Conservation (phyloP, 2,797 vertebrate genomes). For the Myotis daubentonii region DNA sequence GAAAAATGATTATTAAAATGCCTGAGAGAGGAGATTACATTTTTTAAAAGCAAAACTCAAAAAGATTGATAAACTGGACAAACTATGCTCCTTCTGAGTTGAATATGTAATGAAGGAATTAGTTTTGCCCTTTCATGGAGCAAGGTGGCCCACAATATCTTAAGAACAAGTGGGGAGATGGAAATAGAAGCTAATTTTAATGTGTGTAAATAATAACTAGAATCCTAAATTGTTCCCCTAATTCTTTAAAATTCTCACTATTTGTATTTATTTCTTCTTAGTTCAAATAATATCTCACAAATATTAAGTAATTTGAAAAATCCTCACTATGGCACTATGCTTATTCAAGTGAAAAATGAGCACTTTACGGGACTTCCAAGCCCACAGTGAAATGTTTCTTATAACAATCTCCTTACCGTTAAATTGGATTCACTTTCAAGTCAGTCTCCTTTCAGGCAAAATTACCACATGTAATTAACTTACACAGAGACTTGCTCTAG, state of each 20-base stretch:
- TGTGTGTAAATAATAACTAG: constrained; percentile 58
- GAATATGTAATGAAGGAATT: constrained; percentile 55
- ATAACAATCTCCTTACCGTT: constrained; percentile 82
- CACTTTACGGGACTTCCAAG: constrained; percentile 82
- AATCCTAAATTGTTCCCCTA: constrained; percentile 59
- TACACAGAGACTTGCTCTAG: constrained; percentile 78
- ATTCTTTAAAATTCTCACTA: neutral
- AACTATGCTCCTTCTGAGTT: neutral
- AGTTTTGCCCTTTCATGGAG: constrained; percentile 42
- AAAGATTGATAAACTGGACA: constrained; percentile 45
- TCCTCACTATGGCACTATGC: constrained; percentile 73
- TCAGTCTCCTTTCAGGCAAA: constrained; percentile 81
- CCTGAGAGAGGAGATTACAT: constrained; percentile 23
- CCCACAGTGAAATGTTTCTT: constrained; percentile 82
- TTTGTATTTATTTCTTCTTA: constrained; percentile 71
- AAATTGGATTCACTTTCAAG: constrained; percentile 87
- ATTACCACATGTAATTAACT: constrained; percentile 85
- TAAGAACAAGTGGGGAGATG: constrained; percentile 30
- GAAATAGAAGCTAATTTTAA: constrained; percentile 53
- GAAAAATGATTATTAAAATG: constrained; percentile 62
- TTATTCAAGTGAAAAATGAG: constrained; percentile 86
- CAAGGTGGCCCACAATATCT: constrained; percentile 9
- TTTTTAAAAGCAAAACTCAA: constrained; percentile 23
- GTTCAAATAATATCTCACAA: constrained; percentile 74
- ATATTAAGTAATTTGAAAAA: constrained; percentile 82